These are phyloP conservation scores for Chalcis sispes DNA, from an alignment of 2,888 invertebrate species.

Conservation along the genomic window DNA sequence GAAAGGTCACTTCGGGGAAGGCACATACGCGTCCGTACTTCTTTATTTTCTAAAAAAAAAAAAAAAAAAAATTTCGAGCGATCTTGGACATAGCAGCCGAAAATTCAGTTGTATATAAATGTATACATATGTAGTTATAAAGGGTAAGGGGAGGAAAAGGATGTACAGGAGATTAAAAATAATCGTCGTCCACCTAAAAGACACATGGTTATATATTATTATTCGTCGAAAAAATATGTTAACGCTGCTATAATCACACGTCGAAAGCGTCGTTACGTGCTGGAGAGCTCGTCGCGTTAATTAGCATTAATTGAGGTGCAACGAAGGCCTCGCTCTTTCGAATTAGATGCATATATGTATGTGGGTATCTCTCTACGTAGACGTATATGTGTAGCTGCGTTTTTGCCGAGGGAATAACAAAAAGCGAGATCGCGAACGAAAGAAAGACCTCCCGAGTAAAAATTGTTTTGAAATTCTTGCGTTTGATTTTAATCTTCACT, in stretches of 20 bases:
- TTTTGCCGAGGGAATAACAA: too few relatives aligned
- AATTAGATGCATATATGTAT: background rate
- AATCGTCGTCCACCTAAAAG: background rate
- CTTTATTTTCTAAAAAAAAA: background rate
- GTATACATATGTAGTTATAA: too few relatives aligned
- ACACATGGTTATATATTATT: background rate
- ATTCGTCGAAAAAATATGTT: too few relatives aligned
- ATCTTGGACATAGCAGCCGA: too few relatives aligned
- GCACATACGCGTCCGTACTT: constrained; percentile 53
- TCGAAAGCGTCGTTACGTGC: constrained; percentile 16
- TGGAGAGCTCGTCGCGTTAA: constrained; percentile 32
- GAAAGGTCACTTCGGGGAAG: constrained; percentile 62
- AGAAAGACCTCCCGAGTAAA: too few relatives aligned
- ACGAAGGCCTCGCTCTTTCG: constrained; percentile 18
- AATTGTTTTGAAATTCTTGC: too few relatives aligned
- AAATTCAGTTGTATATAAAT: too few relatives aligned
- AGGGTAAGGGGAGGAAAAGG: too few relatives aligned
- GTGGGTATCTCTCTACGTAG: background rate
- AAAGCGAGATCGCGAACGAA: too few relatives aligned
- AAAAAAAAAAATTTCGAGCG: too few relatives aligned
- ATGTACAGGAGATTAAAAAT: background rate
- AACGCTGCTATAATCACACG: constrained; percentile 4
- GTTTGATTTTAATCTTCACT: too few relatives aligned
- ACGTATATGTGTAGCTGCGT: background rate
- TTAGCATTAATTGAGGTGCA: constrained; percentile 47